Percentiles rank a stretch among this genome's conserved stretches.
Conservation (phyloP, 64 coral and sea anemone species). For the Stichodactyla helianthus region DNA sequence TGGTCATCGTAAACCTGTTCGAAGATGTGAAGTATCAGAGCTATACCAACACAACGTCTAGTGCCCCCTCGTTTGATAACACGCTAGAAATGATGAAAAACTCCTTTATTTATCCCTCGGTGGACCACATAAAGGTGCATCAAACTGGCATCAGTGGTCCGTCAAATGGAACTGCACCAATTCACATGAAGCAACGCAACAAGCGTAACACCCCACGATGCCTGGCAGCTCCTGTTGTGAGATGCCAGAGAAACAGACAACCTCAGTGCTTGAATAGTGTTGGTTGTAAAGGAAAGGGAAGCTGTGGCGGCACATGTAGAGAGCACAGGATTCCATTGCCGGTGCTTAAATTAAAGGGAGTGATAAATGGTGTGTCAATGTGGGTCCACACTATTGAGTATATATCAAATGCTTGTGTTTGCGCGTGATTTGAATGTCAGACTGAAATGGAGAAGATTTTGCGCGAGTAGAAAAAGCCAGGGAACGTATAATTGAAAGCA, state of each 20-base stretch:
- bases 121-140: not conserved
- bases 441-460: not conserved
- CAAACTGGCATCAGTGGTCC: not conserved
- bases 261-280: not conserved
- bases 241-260: not conserved
- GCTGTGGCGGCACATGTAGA: not conserved
- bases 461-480: not conserved
- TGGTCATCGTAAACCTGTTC: not conserved
- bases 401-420: not conserved
- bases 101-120: not conserved
- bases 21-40: not conserved
- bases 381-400: not conserved
- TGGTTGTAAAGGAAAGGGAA: not conserved
- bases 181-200: not conserved
- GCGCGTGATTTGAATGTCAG: not conserved
- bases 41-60: not conserved
- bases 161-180: not conserved
- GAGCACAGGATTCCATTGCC: not conserved
- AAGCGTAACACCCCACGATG: not conserved
- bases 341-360: not conserved
- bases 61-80: not conserved
- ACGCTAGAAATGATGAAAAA: not conserved
- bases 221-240: not conserved
- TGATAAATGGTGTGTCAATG: not conserved
- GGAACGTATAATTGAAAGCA: too few relatives aligned